phyloP scores from a whole-genome alignment of 2,797 vertebrate species.

The Lateolabrax maculatus region DNA sequence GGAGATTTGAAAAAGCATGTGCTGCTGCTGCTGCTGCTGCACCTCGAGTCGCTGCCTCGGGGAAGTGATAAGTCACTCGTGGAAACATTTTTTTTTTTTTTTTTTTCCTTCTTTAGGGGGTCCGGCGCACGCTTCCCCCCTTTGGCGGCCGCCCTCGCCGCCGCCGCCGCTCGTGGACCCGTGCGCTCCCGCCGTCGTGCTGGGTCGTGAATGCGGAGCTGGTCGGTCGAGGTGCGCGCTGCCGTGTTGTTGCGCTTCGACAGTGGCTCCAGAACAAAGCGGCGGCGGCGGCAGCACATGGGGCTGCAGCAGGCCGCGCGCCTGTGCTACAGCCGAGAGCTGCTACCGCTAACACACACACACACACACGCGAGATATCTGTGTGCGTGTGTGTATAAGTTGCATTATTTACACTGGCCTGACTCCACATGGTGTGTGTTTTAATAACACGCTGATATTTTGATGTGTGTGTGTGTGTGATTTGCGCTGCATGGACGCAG shows the following conservation, averaged over 20 bases:
- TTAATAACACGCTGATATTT: neutral
- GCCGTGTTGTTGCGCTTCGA: conserved; percentile 50
- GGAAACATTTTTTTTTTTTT: too few species aligned
- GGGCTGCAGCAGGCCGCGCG: conserved; percentile 83
- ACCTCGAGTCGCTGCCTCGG: conserved; percentile 54
- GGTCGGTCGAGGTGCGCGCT: too few species aligned
- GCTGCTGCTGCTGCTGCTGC: conserved; percentile 73
- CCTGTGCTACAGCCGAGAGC: conserved; percentile 67
- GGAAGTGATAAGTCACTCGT: conserved; percentile 43
- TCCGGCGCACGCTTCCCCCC: too few species aligned
- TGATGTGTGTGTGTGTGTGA: too few species aligned
- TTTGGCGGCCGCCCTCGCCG: too few species aligned
- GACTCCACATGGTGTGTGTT: fast-evolving
- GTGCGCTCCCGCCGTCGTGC: too few species aligned
- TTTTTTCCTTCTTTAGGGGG: too few species aligned
- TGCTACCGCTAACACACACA: conserved; percentile 45
- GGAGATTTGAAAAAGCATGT: conserved; percentile 94
- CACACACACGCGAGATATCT: neutral
- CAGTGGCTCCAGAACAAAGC: conserved; percentile 92
- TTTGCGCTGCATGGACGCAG: too few species aligned
- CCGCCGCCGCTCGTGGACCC: too few species aligned
- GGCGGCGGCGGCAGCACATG: conserved; percentile 88
- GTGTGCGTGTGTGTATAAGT: too few species aligned
- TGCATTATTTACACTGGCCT: neutral
- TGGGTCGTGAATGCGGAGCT: too few species aligned